Evolutionary conservation across 64 coral and sea anemone genomes (phyloP), one percentile per base, ranked within the genome.

Genomic region (Acropora tenuis): DNA sequence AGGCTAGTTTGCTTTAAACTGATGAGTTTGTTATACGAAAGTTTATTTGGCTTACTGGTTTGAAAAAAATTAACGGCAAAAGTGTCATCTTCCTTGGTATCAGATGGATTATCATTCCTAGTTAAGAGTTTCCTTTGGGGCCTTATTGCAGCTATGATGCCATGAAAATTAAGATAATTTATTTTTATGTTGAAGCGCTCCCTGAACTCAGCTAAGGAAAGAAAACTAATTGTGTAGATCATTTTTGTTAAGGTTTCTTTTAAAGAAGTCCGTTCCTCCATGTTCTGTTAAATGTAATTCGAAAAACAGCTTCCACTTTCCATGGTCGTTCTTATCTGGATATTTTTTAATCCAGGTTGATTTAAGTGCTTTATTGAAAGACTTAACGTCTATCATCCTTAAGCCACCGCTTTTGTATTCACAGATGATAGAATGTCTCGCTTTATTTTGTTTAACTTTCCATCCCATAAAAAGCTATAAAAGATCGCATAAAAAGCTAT

Each of bases 351-450:
- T 55, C 52, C 52, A 55, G 52, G 52, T 55, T 11, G 48, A n/a
- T 73, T 90, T 75, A 5, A 83, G 20, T 12, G 89, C 78, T 90
- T 82, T 82, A 57, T 69, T 72, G 47, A 90, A 90, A 41, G 30
- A 60, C 45, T 79, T 75, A 8, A 55, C 10, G 52, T 55, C 52
- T 55, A 55, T 52, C 87, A 89, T 89, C 71, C 52, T 55, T 55
- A 55, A 55, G 52, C 52, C 52, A 2, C 52, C 52, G 52, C 52
- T 55, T 55, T 55, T 65, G 15, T 48, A 89, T 43, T 65, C 87
- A 65, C 52, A 43, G 50, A 77, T 89, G 55, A 61, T 78, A 2
- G 30, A 30, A 78, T 48, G 57, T 78, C 30, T 30, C 87, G 49
- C 41, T 75, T 61, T 6, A 78, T 78, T 77, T 89, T 89, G 3